These are phyloP conservation scores for Ferrisia virgata DNA, from an alignment of 2,888 invertebrate species.

Conservation along the genomic window DNA sequence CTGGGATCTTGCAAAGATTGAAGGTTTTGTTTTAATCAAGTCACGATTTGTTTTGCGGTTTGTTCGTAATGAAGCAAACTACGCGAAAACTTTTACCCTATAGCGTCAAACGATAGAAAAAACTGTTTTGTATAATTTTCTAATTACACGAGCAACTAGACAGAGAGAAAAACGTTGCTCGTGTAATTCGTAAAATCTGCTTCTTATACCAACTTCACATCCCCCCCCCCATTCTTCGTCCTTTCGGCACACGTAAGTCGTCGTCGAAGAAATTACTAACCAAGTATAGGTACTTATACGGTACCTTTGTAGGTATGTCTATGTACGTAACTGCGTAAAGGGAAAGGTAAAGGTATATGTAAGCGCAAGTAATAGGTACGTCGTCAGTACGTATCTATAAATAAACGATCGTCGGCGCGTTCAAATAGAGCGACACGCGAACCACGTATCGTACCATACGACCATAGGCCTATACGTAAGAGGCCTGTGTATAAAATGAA, in stretches of 20 bases:
- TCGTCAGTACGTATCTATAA: not conserved
- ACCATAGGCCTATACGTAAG: too few species aligned
- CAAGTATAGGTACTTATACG: too few species aligned
- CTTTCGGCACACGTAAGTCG: too few species aligned
- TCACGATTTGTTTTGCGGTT: slow-evolving; percentile 25
- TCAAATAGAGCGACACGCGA: not conserved
- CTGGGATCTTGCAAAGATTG: slow-evolving; percentile 11
- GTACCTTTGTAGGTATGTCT: too few species aligned
- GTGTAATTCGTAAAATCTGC: not conserved
- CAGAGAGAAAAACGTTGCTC: not conserved
- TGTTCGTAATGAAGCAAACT: slow-evolving; percentile 19
- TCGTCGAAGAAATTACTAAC: too few species aligned
- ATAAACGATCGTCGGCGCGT: not conserved
- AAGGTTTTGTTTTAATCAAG: slow-evolving; percentile 26
- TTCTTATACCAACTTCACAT: not conserved
- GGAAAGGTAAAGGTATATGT: too few species aligned
- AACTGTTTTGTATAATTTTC: slow-evolving; percentile 7
- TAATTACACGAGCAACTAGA: not conserved
- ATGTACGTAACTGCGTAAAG: too few species aligned
- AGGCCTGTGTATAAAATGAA: too few species aligned
- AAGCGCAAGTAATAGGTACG: too few species aligned
- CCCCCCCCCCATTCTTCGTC: too few species aligned
- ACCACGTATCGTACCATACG: not conserved
- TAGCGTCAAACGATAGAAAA: slow-evolving; percentile 14
- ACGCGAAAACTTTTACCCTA: slow-evolving; percentile 28